phyloP scores from a whole-genome alignment of 1,140 invertebrate genomes.

The Calliphora vicina region DNA sequence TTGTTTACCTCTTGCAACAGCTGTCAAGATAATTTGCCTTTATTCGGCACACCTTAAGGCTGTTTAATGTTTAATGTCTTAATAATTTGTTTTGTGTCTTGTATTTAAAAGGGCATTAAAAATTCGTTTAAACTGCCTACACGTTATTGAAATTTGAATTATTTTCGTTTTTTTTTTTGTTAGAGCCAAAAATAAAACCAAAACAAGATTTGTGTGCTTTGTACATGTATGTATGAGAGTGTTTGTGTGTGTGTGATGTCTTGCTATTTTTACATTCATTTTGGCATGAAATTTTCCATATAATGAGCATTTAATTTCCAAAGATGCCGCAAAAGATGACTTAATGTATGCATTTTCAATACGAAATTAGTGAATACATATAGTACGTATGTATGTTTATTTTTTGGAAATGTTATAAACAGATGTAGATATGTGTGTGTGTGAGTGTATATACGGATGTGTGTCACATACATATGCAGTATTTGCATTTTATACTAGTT shows the following conservation, averaged over 20 bases:
- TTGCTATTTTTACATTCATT: not conserved
- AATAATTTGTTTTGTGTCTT: not conserved
- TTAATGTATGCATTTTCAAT: not conserved
- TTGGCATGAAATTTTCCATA: not conserved
- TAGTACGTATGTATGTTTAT: not conserved
- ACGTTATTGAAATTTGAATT: not conserved
- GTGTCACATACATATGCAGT: not conserved
- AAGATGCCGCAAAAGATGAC: not conserved
- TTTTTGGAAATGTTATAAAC: no score
- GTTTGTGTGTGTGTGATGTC: not conserved
- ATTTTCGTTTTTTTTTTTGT: no score
- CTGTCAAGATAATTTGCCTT: no score
- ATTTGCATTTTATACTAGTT: not conserved
- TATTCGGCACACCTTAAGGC: not conserved
- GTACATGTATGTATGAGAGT: not conserved
- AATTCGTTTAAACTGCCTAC: not conserved
- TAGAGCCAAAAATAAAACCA: no score
- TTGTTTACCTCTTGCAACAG: no score
- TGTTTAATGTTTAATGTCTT: not conserved
- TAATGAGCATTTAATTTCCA: conserved; percentile 1
- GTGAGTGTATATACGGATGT: no score
- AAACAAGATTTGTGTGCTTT: not conserved
- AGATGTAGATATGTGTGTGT: no score
- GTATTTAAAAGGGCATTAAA: not conserved
- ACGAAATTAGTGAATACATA: not conserved